Evolutionary conservation across 2,888 invertebrate genomes (phyloP), one percentile per base, ranked within the genome.

Genomic region (Saturnia pavonia): DNA sequence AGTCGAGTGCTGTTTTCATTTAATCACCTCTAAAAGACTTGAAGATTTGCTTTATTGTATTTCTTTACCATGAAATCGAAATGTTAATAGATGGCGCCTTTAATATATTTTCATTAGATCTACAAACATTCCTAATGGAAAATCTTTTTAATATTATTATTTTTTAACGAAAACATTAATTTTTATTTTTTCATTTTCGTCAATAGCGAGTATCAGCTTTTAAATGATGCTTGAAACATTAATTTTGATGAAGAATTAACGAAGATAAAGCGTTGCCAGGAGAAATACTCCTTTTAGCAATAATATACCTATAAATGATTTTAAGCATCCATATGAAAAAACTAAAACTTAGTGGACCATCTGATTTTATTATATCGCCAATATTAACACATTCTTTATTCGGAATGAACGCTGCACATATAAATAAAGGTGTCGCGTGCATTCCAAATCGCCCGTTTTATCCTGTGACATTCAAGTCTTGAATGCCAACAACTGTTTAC

Each of bases 1-100:
- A 94, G 34, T 73, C 71, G 72, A 69, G 65, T 74, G 42, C 66
- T 71, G 66, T 70, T 51, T 69, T 66, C 51, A 51, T 70, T 70
- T 25, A 72, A 63, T 48, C 22, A 71, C 25, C 63, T 60, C 11
- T 54, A 51, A 54, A 40, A 54, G 25, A 42, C 54, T 54, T 67
- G 48, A 22, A 48, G 60, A 63, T 67, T 72, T 69, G 60, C 67
- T 70, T 51, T 66, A 51, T 34, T 63, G 8, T 16, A 12, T 63
- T 63, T 40, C n/a, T 40, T 19, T 22, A 19, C n/a, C 16, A 6
- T 14, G 27, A 27, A 27, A 12, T 25, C 27, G 9, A 60, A 60
- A 4, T 34, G 34, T 34, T 34, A 34, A 34, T 34, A 34, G 34
- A 34, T 34, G 34, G 34, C 34, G 2, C 34, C 34, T 34, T 34